phyloP scores from a whole-genome alignment of 2,113 vertebrate genomes.

The Tragelaphus buxtoni region DNA sequence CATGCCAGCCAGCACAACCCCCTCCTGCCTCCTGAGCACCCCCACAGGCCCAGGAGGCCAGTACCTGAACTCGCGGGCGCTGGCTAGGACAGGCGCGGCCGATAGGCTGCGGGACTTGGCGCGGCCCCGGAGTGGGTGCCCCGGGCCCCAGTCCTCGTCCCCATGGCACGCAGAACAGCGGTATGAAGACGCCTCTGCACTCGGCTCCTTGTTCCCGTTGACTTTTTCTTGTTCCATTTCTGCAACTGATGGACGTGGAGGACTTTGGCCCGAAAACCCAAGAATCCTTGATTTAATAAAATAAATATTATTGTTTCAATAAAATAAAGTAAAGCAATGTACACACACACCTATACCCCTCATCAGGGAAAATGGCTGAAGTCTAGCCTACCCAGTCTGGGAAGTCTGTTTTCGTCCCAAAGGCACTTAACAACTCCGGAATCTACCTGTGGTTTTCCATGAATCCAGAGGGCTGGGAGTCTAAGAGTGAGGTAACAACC shows the following conservation, averaged over 20 bases:
- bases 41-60: neutral
- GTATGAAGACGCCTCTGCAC: slow-evolving; percentile 77
- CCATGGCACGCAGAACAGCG: slow-evolving; percentile 84
- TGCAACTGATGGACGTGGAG: slow-evolving; percentile 54
- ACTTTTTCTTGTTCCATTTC: slow-evolving; percentile 75
- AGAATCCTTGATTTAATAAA: slow-evolving; percentile 6
- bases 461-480: neutral
- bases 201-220: slow-evolving; percentile 63
- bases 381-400: neutral
- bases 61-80: slow-evolving; percentile 91
- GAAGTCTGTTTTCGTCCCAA: neutral
- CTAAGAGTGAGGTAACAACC: neutral
- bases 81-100: slow-evolving; percentile 85
- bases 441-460: neutral
- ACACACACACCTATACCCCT: neutral
- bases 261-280: slow-evolving; percentile 39
- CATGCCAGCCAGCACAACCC: neutral
- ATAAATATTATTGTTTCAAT: neutral
- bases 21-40: neutral
- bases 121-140: slow-evolving; percentile 77
- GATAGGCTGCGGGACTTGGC: slow-evolving; percentile 92
- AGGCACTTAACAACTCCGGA: neutral
- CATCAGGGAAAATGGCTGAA: neutral
- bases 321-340: neutral
- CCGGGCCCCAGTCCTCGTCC: slow-evolving; percentile 78